These are phyloP conservation scores for Pelecanoides urinatrix DNA, from an alignment of 2,113 vertebrate species.

Conservation along the genomic window DNA sequence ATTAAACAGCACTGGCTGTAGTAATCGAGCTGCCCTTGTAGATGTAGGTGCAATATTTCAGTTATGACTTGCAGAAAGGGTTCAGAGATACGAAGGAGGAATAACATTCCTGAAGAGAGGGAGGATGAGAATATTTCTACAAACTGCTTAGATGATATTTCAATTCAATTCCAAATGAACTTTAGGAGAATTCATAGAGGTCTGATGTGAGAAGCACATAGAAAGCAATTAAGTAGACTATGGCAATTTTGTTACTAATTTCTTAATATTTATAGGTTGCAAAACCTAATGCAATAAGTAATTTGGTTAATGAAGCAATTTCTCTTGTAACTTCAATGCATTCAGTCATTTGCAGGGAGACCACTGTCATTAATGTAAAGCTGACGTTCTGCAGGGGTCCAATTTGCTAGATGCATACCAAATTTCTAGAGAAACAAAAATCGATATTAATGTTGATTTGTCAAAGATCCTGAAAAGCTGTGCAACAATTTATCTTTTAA, in stretches of 20 bases:
- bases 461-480: neutral
- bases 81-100: neutral
- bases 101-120: neutral
- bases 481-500: neutral
- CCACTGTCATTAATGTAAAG: neutral
- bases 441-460: neutral
- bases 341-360: neutral
- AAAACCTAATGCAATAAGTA: neutral
- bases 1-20: neutral
- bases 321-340: neutral
- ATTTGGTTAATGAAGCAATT: neutral
- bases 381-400: neutral
- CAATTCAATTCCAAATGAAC: neutral
- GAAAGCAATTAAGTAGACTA: neutral
- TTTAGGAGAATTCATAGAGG: neutral
- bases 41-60: neutral
- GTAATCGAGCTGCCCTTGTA: neutral
- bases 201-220: neutral
- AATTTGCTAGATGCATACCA: neutral
- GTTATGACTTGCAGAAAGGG: neutral
- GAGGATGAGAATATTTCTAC: neutral
- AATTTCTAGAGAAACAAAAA: neutral
- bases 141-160: neutral
- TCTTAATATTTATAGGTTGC: neutral
- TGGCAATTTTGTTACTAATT: neutral